Evolutionary conservation across 2,888 invertebrate species (phyloP).

Genomic region (Calliphora vomitoria): DNA sequence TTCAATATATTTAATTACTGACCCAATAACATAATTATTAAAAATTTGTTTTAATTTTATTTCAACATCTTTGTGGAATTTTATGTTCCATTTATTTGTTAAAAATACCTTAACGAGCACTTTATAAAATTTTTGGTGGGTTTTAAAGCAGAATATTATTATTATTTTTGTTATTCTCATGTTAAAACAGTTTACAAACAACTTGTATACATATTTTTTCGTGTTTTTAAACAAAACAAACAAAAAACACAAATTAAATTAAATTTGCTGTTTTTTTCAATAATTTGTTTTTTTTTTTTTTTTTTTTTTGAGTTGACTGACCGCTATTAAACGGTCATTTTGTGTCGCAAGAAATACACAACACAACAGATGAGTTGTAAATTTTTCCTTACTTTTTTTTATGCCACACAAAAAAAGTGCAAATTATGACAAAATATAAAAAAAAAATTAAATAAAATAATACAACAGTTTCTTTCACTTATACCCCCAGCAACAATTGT

Average conservation of each 20-base stretch:
- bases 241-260: not conserved
- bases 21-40: constrained; percentile 21
- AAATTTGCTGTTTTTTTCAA: constrained; percentile 2
- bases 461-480: not conserved
- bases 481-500: not conserved
- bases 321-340: constrained; percentile 58
- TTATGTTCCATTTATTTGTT: not conserved
- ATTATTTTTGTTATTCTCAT: no score
- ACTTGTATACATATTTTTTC: no score
- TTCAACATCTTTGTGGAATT: not conserved
- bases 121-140: not conserved
- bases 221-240: no score
- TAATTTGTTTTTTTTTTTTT: not conserved
- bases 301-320: constrained; percentile 38
- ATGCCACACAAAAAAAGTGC: constrained; percentile 45
- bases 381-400: not conserved
- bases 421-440: constrained; percentile 48
- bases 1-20: constrained; percentile 10
- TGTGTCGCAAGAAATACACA: constrained; percentile 38
- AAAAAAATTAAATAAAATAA: no score
- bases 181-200: no score
- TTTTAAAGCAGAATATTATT: not conserved
- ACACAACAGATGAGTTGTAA: constrained; percentile 42
- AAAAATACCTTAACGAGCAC: not conserved
- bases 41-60: constrained; percentile 10